Base-by-base conservation (phyloP, 2,888 invertebrate genomes). In the Alcis repandata region DNA sequence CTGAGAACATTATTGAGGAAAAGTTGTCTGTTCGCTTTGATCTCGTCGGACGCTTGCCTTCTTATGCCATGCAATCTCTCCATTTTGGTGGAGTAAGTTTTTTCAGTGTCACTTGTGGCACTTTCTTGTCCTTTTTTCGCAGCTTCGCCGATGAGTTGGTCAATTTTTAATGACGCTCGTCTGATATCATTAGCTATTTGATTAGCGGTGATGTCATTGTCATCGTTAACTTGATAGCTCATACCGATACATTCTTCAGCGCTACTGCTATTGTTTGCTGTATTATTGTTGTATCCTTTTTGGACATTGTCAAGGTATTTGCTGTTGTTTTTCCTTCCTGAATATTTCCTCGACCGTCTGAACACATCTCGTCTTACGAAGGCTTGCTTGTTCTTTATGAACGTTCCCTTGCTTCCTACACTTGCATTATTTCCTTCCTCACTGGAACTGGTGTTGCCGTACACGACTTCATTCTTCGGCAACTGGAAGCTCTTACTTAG, bases 21-120 rank as follows among this genome's bases (percentile, higher is more conserved):
- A 56, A 89, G 77, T 79, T 90, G 87, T 77, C 92, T 83, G 73
- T 93, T 93, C 11, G 89, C 90, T 76, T 92, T 91, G 59, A 93
- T 91, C 83, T 93, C 93, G 71, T 91, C 91, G 45, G 91, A 92
- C 1, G 84, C 88, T 71, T 91, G 91, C 67, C 92, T 88, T 79
- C 94, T 94, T 41, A 94, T 94, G 60, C 94, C 95, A 79, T 94
- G 95, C 80, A 94, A 85, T 71, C 91, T 92, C 76, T 94, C 95
- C 79, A 94, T 95, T 86, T 92, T 94, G 15, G 92, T 90, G 38
- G 94, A 94, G 84, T 92, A 94, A 7, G 94, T 92, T 78, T 91
- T 91, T 32, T 92, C 90, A 19, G 89, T 88, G 69, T 93, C 93
- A 73, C 88, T 90, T 19, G 83, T 74, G 41, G 82, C 80, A 63